Conservation (phyloP, 1,140 invertebrate genomes). For the Drosophila arawakana region DNA sequence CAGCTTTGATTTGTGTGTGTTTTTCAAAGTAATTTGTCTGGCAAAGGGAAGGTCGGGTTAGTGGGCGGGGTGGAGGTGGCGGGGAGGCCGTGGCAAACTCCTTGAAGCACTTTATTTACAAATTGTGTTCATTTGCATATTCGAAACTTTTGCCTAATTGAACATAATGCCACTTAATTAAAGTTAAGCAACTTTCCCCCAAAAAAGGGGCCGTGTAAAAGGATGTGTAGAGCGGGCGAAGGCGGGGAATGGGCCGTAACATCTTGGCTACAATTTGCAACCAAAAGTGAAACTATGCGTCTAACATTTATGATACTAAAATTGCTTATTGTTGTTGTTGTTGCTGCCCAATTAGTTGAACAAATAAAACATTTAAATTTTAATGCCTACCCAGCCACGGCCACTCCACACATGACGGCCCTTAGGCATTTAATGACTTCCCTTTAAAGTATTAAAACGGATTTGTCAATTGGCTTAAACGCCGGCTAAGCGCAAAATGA, state of each 20-base stretch:
- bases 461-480: conserved; percentile 11
- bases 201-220: conserved; percentile 1
- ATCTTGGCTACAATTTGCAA: conserved; percentile 49
- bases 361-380: conserved; percentile 10
- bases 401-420: background rate
- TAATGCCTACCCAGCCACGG: background rate
- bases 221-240: background rate
- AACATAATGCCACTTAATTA: conserved; percentile 82
- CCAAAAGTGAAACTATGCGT: conserved; percentile 47
- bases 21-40: conserved; percentile 63
- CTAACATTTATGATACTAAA: conserved; percentile 62
- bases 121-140: conserved; percentile 83
- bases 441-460: conserved; percentile 19
- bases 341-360: conserved; percentile 46
- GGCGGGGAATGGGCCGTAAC: background rate
- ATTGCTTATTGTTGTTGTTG: conserved; percentile 47
- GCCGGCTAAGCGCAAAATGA: conserved; percentile 7
- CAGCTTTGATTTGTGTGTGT: conserved; percentile 66
- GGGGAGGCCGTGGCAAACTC: background rate
- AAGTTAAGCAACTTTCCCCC: conserved; percentile 73
- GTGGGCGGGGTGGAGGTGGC: conserved; percentile 18
- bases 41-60: background rate
- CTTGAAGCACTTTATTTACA: conserved; percentile 52
- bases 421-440: conserved; percentile 23
- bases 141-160: conserved; percentile 80